Evolutionary conservation across 92 coral and sea anemone genomes (phyloP), one percentile per base, ranked within the genome.

Genomic region (Paramuricea clavata): DNA sequence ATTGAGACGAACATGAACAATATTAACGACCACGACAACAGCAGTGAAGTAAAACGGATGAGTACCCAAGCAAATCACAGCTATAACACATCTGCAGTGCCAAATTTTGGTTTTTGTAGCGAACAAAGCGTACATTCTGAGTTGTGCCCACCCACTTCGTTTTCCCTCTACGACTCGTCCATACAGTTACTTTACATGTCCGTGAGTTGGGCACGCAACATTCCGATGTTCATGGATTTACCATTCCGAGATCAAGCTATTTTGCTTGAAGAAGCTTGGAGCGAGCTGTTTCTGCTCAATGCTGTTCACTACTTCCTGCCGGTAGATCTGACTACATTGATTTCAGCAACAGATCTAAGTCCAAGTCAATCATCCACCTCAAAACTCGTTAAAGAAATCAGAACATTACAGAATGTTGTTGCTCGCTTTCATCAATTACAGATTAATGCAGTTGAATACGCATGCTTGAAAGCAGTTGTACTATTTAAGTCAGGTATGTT

Each of bases 221-320:
- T 97, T 32, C 99, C 99, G 9, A 97, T 95, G 68, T 97, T 97
- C 74, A 87, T 97, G 69, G 98, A 94, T 41, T 93, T 97, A n/a
- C 99, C 99, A 54, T 97, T 97, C 81, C 96, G 99, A 11, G 99
- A 97, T 81, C 99, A 97, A 79, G 99, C 99, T 1, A 97, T 97
- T 78, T 82, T 97, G 86, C 88, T 97, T 39, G 99, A 97, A 89
- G 99, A 97, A 79, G 97, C 98, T 49, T 97, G 99, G 99, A 97
- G 99, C 88, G 99, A 97, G 92, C 87, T 97, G 89, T 97, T 97
- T 82, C 95, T 97, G 10, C 83, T 97, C 39, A 97, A 98, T 68
- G 92, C 98, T 16, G 98, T 98, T 44, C 98, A 97, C 92, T 94
- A 89, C 78, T 94, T 94, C 76, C 92, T 94, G 31, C 95, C 99